Evolutionary conservation across 1,140 invertebrate species (phyloP).

Genomic region (Schlechtendalia chinensis): DNA sequence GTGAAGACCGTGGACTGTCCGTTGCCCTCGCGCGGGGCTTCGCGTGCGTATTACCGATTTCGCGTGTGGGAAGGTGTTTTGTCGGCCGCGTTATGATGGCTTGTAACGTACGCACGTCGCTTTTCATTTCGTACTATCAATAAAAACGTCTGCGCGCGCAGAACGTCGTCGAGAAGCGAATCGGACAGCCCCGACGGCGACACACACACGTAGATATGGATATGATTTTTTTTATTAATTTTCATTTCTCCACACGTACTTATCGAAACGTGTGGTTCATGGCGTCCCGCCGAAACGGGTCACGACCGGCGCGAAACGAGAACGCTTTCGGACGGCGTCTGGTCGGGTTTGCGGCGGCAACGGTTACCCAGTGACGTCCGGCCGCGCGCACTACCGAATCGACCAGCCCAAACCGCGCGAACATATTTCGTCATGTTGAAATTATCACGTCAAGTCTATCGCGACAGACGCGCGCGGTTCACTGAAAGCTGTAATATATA

Average conservation of each 20-base stretch:
- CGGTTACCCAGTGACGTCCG: too few species aligned
- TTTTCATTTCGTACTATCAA: neutral
- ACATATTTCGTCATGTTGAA: too few species aligned
- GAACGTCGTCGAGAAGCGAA: too few species aligned
- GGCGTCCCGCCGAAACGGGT: neutral
- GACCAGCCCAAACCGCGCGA: too few species aligned
- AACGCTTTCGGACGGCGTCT: too few species aligned
- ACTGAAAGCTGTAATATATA: too few species aligned
- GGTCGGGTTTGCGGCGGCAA: too few species aligned
- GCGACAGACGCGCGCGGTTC: too few species aligned
- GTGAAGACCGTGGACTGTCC: conserved; percentile 14
- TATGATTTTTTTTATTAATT: neutral
- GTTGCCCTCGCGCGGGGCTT: neutral
- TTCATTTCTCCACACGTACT: neutral
- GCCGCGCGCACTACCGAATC: too few species aligned
- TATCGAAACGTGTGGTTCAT: neutral
- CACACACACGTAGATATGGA: neutral
- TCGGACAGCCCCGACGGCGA: too few species aligned
- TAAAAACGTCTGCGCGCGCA: too few species aligned
- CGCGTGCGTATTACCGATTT: neutral
- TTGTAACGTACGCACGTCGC: neutral
- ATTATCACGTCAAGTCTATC: too few species aligned
- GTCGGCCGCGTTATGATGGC: neutral
- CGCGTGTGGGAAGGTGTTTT: conserved; percentile 27
- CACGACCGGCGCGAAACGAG: neutral